These are phyloP conservation scores for Sus cebifrons DNA, from an alignment of 2,797 vertebrate genomes.

Conservation along the genomic window DNA sequence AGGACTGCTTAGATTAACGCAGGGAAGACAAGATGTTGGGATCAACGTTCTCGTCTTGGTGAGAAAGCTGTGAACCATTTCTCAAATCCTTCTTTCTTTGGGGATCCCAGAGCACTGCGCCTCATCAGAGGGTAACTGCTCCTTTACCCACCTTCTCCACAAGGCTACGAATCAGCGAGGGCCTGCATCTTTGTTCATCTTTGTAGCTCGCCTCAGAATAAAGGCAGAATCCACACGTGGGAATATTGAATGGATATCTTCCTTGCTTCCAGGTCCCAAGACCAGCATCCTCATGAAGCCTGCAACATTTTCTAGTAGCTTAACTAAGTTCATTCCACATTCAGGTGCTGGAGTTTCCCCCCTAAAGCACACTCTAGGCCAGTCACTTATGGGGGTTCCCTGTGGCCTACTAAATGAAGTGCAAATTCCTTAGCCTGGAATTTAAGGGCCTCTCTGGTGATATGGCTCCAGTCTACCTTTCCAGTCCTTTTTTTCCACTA, in stretches of 20 bases:
- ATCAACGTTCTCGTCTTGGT: neutral
- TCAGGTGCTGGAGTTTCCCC: neutral
- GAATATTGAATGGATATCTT: neutral
- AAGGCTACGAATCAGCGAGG: neutral
- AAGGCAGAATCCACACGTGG: neutral
- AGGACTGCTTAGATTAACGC: neutral
- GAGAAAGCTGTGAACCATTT: neutral
- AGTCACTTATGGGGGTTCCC: conserved; percentile 50
- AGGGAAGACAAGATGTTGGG: neutral
- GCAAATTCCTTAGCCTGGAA: conserved; percentile 80
- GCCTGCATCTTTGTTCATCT: neutral
- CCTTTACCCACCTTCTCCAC: neutral
- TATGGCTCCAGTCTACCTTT: conserved; percentile 65
- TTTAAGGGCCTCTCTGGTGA: conserved; percentile 70
- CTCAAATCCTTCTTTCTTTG: neutral
- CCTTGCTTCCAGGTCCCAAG: neutral
- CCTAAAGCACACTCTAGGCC: conserved; percentile 40
- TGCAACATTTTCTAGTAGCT: neutral
- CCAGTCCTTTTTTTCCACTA: conserved; percentile 67
- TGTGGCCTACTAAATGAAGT: conserved; percentile 73
- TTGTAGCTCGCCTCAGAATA: conserved; percentile 21
- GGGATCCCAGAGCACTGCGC: neutral
- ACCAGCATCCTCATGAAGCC: neutral
- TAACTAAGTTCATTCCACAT: neutral
- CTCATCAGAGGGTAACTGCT: neutral